Conservation (phyloP, 2,888 invertebrate genomes). For the Conistra vaccinii region DNA sequence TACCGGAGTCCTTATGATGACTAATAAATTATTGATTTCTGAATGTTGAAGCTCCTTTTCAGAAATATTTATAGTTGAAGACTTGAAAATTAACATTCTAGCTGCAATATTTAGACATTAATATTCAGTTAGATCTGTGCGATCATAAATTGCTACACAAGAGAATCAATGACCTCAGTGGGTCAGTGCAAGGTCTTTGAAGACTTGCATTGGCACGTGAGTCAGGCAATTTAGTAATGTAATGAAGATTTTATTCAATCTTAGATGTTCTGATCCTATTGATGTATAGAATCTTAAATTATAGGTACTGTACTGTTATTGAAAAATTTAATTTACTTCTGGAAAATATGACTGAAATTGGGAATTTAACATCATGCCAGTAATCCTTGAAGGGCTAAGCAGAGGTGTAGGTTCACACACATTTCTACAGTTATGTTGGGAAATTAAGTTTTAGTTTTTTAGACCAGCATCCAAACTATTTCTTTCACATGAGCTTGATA, state of each 20-base stretch:
- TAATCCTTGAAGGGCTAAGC: not conserved
- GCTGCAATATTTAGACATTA: not conserved
- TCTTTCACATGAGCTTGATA: not conserved
- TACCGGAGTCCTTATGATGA: not conserved
- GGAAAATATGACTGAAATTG: not conserved
- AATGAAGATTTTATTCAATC: constrained; percentile 27
- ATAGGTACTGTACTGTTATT: too few relatives aligned
- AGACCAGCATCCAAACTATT: not conserved
- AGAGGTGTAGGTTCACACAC: not conserved
- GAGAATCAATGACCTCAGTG: constrained; percentile 49
- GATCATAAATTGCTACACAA: constrained; percentile 40
- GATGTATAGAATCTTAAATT: too few relatives aligned
- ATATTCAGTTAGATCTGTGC: not conserved
- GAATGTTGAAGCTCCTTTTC: not conserved
- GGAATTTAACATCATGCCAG: not conserved
- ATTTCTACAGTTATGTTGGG: too few relatives aligned
- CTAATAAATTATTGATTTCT: not conserved
- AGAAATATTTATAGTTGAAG: not conserved
- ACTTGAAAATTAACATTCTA: not conserved
- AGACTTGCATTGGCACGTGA: constrained; percentile 28
- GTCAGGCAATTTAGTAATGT: constrained; percentile 27
- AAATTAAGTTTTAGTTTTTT: not conserved
- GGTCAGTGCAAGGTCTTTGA: constrained; percentile 48
- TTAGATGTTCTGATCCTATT: constrained; percentile 4
- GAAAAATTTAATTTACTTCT: not conserved